These are phyloP conservation scores for Diabrotica virgifera DNA, from an alignment of 1,140 invertebrate genomes.

Conservation along the genomic window DNA sequence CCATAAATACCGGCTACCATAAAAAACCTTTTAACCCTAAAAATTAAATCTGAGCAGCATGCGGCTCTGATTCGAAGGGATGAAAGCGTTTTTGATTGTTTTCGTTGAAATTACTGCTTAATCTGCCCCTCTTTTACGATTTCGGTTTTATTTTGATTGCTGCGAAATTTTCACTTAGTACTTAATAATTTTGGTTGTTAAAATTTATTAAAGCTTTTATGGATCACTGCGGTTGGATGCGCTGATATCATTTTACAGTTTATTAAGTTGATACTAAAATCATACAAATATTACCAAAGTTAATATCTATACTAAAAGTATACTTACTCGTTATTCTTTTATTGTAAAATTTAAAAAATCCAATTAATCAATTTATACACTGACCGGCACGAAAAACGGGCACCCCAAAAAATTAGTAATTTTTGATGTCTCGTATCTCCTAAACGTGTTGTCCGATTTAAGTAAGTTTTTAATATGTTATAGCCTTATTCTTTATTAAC, in stretches of 20 bases:
- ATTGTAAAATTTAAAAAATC: too few species aligned
- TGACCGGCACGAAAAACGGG: too few species aligned
- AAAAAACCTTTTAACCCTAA: not conserved
- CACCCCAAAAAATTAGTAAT: too few species aligned
- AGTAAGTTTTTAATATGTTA: too few species aligned
- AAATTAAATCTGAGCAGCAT: conserved; percentile 9
- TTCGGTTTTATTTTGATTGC: not conserved
- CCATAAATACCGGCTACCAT: not conserved
- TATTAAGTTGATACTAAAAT: too few species aligned
- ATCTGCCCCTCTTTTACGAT: not conserved
- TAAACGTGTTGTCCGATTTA: too few species aligned
- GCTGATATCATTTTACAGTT: not conserved
- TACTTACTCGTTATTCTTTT: too few species aligned
- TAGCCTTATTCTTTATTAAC: too few species aligned
- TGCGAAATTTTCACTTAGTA: not conserved
- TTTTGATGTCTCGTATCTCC: too few species aligned
- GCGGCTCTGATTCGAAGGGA: not conserved
- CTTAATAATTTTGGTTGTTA: not conserved
- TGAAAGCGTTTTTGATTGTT: not conserved
- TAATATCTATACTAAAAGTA: too few species aligned
- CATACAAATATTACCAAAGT: too few species aligned
- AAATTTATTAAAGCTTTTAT: not conserved
- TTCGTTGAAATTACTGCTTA: not conserved
- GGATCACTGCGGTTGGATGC: not conserved
- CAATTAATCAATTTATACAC: too few species aligned